Evolutionary conservation across 1,140 invertebrate genomes (phyloP), one percentile per base, ranked within the genome.

Genomic region (Mizuhopecten yessoensis): DNA sequence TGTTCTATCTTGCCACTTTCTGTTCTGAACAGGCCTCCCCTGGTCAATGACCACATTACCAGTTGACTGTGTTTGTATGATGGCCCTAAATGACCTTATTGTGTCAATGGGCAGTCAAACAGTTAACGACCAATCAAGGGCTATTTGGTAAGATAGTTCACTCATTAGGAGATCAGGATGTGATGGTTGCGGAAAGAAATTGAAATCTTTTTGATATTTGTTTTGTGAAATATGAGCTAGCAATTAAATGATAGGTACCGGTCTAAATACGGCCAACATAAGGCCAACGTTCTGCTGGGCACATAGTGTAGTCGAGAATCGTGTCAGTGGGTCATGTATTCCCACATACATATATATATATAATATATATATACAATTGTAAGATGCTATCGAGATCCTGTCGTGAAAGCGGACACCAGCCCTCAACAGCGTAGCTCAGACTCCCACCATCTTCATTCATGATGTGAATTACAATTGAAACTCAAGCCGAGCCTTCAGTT

Each of bases 401-500:
- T 75, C 57, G 23, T 75, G 45, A 49, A 49, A 49, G 45, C 45
- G 5, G 45, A 49, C 45, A 49, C 45, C 45, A 49, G 45, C 45
- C 45, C 45, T 49, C 45, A 49, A 15, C 45, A 49, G 45, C 45
- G 10, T 20, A 20, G 45, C 11, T 7, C 1, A 29, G 57, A 29
- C 57, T 75, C 57, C 23, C 23, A 75, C 57, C 5, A 75, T 75
- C n/a, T 75, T 75, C 57, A 75, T 75, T 75, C 57, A 75, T 75
- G 57, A 75, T 75, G 57, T 75, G 57, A 75, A 75, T 75, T 29
- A 75, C 57, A 75, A 75, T 75, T 75, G 57, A 75, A 75, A 75
- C 57, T 29, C 57, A 29, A 75, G 23, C n/a, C 57, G 29, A 75
- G n/a, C 23, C n/a, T 7, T n/a, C n/a, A n/a, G n/a, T n/a, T n/a